Percentiles rank a stretch among this genome's conserved stretches.
Conservation (phyloP, 1,140 invertebrate genomes). For the Drosophila parabipectinata region DNA sequence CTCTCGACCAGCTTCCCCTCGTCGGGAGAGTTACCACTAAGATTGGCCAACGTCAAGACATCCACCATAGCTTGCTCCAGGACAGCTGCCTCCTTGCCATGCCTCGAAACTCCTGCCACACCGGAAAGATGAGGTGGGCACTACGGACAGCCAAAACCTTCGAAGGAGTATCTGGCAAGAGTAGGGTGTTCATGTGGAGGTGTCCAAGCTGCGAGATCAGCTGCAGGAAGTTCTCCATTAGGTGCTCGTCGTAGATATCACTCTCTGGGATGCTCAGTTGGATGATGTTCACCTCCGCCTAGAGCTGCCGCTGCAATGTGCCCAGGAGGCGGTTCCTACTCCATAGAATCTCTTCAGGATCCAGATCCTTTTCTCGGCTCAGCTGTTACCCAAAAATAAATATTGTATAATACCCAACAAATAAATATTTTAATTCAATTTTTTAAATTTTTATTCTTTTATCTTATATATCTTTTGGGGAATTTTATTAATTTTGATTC, state of each 20-base stretch:
- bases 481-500: too few species aligned
- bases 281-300: conserved; percentile 72
- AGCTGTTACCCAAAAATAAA: conserved; percentile 17
- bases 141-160: conserved; percentile 65
- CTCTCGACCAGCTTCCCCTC: conserved; percentile 51
- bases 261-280: conserved; percentile 77
- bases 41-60: conserved; percentile 58
- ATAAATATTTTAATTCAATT: too few species aligned
- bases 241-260: conserved; percentile 70
- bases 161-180: conserved; percentile 61
- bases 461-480: too few species aligned
- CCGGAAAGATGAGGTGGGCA: conserved; percentile 64
- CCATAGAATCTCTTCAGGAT: conserved; percentile 20
- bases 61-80: conserved; percentile 55
- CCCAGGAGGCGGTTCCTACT: conserved; percentile 45
- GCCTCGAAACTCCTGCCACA: conserved; percentile 46
- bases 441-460: too few species aligned
- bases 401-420: too few species aligned
- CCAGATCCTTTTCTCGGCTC: background rate
- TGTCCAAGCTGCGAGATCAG: conserved; percentile 36
- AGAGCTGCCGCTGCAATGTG: conserved; percentile 52
- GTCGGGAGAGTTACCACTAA: background rate
- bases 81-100: conserved; percentile 4
- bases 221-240: conserved; percentile 68
- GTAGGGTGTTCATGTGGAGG: conserved; percentile 41